Percentiles rank a stretch among this genome's conserved stretches.
These are phyloP conservation scores for Aphidoletes aphidimyza DNA, from an alignment of 2,888 invertebrate species.

Conservation along the genomic window DNA sequence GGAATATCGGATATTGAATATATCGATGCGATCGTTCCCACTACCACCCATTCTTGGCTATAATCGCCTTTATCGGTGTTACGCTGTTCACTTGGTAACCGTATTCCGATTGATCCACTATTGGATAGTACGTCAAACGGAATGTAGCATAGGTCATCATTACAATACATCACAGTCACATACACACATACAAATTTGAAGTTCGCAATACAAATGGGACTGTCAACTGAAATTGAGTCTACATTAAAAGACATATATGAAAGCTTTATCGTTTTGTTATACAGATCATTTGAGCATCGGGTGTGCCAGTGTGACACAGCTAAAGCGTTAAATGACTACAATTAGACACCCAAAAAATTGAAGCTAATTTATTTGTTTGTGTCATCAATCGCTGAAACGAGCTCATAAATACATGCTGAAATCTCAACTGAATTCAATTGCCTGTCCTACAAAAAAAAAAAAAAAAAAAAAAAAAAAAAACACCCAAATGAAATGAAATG, in stretches of 20 bases:
- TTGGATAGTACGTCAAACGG: background rate
- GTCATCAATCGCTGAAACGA: conserved; percentile 36
- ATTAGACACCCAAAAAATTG: conserved; percentile 25
- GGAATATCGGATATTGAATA: background rate
- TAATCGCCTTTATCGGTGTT: background rate
- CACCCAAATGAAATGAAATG: background rate
- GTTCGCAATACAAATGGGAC: background rate
- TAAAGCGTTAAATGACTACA: conserved; percentile 21
- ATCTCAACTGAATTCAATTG: background rate
- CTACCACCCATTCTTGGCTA: background rate
- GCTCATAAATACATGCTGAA: conserved; percentile 24
- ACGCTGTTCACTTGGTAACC: conserved; percentile 1
- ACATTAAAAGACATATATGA: conserved; percentile 3
- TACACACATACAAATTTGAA: background rate
- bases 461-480: no score
- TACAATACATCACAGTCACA: background rate
- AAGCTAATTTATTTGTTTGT: conserved; percentile 49
- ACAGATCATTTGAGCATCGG: background rate
- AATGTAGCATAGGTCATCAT: no score
- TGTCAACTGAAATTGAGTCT: background rate
- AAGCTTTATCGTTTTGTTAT: conserved; percentile 7
- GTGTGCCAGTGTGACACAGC: background rate
- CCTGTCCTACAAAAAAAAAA: background rate
- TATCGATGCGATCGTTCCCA: background rate
- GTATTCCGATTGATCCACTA: conserved; percentile 1